A percentile compares a stretch with the other conserved stretches of the same genome.
These are phyloP conservation scores for Halocaridina rubra DNA, from an alignment of 2,888 invertebrate species.

Conservation along the genomic window DNA sequence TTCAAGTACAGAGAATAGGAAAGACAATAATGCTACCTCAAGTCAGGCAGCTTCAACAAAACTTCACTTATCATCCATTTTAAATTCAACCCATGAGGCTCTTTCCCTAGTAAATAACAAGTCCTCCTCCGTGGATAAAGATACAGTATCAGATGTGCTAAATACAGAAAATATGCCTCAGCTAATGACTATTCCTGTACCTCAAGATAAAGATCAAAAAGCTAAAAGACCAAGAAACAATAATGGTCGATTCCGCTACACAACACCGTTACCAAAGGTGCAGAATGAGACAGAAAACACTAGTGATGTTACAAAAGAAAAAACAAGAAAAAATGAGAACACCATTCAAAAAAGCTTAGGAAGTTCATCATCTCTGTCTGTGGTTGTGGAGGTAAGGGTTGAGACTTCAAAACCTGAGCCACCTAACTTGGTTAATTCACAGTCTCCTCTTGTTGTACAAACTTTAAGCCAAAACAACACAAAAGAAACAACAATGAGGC, in stretches of 20 bases:
- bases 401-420: conserved; percentile 10
- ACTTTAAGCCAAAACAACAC: neutral
- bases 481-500: neutral
- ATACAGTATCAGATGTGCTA: neutral
- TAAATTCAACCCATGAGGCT: no score
- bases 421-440: neutral
- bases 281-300: neutral
- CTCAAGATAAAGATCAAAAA: neutral
- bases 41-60: no score
- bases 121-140: neutral
- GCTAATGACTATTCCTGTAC: no score
- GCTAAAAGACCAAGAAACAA: neutral
- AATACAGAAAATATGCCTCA: no score
- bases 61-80: no score
- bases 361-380: conserved; percentile 26
- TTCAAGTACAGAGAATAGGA: no score
- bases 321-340: no score
- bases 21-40: no score
- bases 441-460: neutral
- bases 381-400: conserved; percentile 39
- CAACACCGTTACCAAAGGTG: conserved; percentile 19
- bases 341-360: conserved; percentile 4
- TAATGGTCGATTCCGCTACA: conserved; percentile 26
- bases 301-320: neutral
- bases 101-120: neutral